These are phyloP conservation scores for Poecilus cupreus DNA, from an alignment of 2,888 invertebrate genomes.

Conservation along the genomic window DNA sequence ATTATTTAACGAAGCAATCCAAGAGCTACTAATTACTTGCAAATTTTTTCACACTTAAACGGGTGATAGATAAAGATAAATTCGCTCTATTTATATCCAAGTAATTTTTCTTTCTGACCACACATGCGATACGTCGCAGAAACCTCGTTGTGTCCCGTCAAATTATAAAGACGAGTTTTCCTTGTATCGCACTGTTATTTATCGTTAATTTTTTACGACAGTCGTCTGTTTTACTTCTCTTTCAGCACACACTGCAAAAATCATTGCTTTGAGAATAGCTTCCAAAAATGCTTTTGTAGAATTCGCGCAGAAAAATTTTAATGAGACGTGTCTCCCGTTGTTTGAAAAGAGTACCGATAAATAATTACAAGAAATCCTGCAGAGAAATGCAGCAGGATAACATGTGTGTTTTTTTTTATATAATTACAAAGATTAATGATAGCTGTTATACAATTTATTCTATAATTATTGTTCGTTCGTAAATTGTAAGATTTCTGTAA, in stretches of 20 bases:
- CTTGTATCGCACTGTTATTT: not conserved
- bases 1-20: slow-evolving; percentile 17
- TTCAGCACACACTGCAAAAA: not conserved
- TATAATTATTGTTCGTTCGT: too few relatives aligned
- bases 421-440: too few relatives aligned
- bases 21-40: slow-evolving; percentile 17
- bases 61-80: not conserved
- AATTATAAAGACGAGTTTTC: not conserved
- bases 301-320: not conserved
- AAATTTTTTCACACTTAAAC: slow-evolving; percentile 5
- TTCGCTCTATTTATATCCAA: slow-evolving; percentile 19
- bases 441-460: too few relatives aligned
- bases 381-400: too few relatives aligned
- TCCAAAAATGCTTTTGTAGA: not conserved
- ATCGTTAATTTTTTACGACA: slow-evolving; percentile 38
- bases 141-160: slow-evolving; percentile 17
- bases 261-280: not conserved
- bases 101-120: slow-evolving; percentile 28
- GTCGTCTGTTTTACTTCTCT: not conserved
- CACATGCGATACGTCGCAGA: slow-evolving; percentile 1
- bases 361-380: not conserved
- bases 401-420: too few relatives aligned
- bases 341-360: not conserved
- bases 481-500: too few relatives aligned
- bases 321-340: not conserved